Evolutionary conservation across 2,113 vertebrate genomes (phyloP).

Genomic region (Pelodiscus sinensis): DNA sequence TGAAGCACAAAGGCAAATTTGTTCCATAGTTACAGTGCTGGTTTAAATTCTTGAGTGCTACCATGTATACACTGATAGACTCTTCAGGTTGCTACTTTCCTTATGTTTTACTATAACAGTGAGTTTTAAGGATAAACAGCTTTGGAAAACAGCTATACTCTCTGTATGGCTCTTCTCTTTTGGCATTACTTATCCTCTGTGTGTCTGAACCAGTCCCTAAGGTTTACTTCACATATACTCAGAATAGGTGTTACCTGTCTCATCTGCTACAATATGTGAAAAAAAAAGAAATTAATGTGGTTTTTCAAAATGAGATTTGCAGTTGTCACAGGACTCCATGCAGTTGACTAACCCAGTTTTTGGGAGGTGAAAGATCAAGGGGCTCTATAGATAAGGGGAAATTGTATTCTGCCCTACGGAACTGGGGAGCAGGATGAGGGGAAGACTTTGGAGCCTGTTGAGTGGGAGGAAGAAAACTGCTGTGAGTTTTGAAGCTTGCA

Average conservation of each 20-base stretch:
- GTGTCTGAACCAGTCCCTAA: not conserved
- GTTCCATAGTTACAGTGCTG: not conserved
- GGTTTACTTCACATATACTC: not conserved
- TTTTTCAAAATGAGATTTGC: not conserved
- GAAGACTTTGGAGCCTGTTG: rapidly evolving
- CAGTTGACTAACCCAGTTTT: not conserved
- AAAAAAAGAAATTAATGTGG: not conserved
- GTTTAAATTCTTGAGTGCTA: not conserved
- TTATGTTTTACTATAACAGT: not conserved
- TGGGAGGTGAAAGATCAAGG: not conserved
- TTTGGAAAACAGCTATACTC: not conserved
- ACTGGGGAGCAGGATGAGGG: not conserved
- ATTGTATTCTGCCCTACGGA: not conserved
- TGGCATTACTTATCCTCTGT: not conserved
- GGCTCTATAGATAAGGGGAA: not conserved
- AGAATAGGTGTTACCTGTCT: not conserved
- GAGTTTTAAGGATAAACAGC: not conserved
- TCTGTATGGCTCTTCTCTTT: not conserved
- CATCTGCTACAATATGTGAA: not conserved
- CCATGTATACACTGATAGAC: not conserved
- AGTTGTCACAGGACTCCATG: not conserved
- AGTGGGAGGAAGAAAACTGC: rapidly evolving
- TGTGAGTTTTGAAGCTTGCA: not conserved
- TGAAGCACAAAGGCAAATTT: not conserved
- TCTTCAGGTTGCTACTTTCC: not conserved